Percentiles rank a stretch among this genome's conserved stretches.
Evolutionary conservation across 2,888 invertebrate species (phyloP).

Genomic region (Euproctis similis): DNA sequence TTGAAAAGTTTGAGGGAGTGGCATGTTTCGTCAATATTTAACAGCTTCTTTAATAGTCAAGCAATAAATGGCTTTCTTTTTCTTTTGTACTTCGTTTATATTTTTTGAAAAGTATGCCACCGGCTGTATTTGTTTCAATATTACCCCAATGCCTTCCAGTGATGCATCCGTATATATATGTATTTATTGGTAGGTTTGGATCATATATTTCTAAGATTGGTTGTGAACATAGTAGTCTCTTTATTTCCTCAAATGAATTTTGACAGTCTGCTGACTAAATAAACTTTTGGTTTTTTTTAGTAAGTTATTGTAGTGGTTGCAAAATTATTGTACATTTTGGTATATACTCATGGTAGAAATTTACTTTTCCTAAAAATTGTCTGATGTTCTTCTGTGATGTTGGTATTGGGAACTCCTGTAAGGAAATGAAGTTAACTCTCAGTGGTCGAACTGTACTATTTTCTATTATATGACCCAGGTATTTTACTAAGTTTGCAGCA

Average conservation of each 20-base stretch:
- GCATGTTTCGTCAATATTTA: too few species aligned
- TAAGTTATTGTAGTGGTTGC: slow-evolving; percentile 13
- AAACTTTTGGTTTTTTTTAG: slow-evolving; percentile 18
- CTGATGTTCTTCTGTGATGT: background rate
- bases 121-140: slow-evolving; percentile 11
- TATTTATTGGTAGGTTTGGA: background rate
- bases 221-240: background rate
- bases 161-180: background rate
- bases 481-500: slow-evolving; percentile 4
- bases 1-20: too few species aligned
- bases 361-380: too few species aligned
- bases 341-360: too few species aligned
- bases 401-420: slow-evolving; percentile 1
- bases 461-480: slow-evolving; percentile 9
- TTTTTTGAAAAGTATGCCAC: slow-evolving; percentile 7
- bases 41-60: too few species aligned
- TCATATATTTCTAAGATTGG: background rate
- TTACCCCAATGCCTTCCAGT: background rate
- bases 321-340: slow-evolving; percentile 8
- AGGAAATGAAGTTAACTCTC: slow-evolving; percentile 5
- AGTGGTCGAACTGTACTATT: slow-evolving; percentile 4
- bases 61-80: too few species aligned
- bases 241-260: slow-evolving; percentile 2
- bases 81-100: background rate
- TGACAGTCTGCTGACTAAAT: slow-evolving; percentile 15